These are phyloP conservation scores for Plutella xylostella DNA, from an alignment of 2,888 invertebrate species.

Conservation along the genomic window DNA sequence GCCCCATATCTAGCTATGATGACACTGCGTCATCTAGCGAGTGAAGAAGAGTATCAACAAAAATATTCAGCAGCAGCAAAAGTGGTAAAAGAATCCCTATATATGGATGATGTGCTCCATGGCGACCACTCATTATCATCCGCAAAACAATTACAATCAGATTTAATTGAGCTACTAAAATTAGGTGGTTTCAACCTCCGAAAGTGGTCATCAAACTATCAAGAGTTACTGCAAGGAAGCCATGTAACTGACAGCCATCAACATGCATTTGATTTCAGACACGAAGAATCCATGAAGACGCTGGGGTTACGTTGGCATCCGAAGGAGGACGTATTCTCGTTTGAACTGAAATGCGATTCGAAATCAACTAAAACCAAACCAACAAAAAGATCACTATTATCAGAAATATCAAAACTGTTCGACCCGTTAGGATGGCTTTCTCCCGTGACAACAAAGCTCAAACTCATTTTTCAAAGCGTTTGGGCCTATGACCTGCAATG, in stretches of 20 bases:
- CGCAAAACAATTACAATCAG: background rate
- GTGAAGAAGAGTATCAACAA: background rate
- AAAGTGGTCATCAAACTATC: slow-evolving; percentile 1
- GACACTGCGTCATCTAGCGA: slow-evolving; percentile 1
- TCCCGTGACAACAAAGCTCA: slow-evolving; percentile 7
- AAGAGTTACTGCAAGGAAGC: background rate
- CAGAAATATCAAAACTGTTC: background rate
- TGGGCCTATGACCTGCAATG: background rate
- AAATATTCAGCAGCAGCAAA: background rate
- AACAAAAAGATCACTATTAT: slow-evolving; percentile 4
- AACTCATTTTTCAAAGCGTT: slow-evolving; percentile 9
- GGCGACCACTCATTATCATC: background rate
- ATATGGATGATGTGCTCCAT: slow-evolving; percentile 1
- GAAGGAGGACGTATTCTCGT: background rate
- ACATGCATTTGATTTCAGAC: background rate
- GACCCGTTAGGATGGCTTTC: slow-evolving; percentile 9
- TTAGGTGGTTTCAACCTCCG: background rate
- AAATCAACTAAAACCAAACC: background rate
- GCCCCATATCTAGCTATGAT: slow-evolving; percentile 3
- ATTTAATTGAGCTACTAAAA: background rate
- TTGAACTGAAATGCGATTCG: background rate
- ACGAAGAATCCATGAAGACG: background rate
- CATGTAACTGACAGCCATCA: background rate
- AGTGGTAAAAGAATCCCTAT: background rate
- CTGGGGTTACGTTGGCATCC: slow-evolving; percentile 3